These are phyloP conservation scores for Drosophila pseudotakahashii DNA, from an alignment of 2,888 invertebrate species.

Conservation along the genomic window DNA sequence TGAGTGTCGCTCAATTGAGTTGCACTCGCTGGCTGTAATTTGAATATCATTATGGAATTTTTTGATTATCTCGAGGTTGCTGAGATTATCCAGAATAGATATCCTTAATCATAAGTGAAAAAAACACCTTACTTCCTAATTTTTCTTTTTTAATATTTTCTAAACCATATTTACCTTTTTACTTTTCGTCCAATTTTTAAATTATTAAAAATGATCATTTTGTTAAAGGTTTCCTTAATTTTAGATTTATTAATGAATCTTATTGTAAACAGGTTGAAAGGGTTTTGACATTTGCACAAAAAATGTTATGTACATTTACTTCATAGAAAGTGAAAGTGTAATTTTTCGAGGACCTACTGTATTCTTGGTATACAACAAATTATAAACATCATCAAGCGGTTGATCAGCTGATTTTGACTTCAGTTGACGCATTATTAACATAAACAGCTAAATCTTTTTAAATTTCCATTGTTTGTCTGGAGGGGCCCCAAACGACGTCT, in stretches of 20 bases:
- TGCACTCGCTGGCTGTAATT: constrained; percentile 40
- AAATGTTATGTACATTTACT: neutral
- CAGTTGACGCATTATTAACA: constrained; percentile 38
- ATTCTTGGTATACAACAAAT: neutral
- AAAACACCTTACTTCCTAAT: too few relatives aligned
- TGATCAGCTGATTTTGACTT: constrained; percentile 42
- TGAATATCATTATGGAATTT: constrained; percentile 43
- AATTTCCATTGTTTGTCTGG: constrained; percentile 33
- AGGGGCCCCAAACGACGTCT: constrained; percentile 6
- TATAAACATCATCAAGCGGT: constrained; percentile 4
- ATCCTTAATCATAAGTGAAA: too few relatives aligned
- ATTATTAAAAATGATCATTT: too few relatives aligned
- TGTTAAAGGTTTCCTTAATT: too few relatives aligned
- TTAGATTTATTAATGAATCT: too few relatives aligned
- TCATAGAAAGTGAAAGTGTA: neutral
- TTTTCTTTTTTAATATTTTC: too few relatives aligned
- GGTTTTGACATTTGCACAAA: too few relatives aligned
- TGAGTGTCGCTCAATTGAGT: constrained; percentile 74
- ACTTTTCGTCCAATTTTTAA: too few relatives aligned
- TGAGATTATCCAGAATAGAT: neutral
- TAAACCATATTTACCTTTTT: too few relatives aligned
- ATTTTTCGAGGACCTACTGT: neutral
- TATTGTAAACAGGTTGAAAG: too few relatives aligned
- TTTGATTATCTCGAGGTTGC: constrained; percentile 2
- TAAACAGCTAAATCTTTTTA: constrained; percentile 55